Evolutionary conservation across 2,888 invertebrate species (phyloP).

Genomic region (Nymphalis c-album): DNA sequence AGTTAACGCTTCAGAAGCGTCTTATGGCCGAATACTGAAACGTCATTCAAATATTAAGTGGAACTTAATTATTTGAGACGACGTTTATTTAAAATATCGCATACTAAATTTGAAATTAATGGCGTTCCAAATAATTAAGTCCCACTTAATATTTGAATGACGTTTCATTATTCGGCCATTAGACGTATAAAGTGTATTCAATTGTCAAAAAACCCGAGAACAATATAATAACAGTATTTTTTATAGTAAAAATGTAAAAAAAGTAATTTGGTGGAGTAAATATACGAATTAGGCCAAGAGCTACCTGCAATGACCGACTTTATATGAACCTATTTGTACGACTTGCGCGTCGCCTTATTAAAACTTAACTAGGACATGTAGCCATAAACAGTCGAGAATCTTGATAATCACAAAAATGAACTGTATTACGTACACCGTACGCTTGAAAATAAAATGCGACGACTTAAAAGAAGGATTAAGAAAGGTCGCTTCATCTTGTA

Average conservation of each 20-base stretch:
- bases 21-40: no score
- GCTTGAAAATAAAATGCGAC: conserved; percentile 4
- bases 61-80: no score
- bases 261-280: conserved; percentile 8
- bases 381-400: conserved; percentile 24
- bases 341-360: conserved; percentile 43
- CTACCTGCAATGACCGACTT: conserved; percentile 42
- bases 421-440: background rate
- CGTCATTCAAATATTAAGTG: no score
- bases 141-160: no score
- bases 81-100: no score
- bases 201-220: no score
- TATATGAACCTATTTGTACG: conserved; percentile 43
- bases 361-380: conserved; percentile 42
- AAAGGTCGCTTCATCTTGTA: conserved; percentile 23
- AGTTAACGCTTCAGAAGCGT: no score
- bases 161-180: no score
- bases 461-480: conserved; percentile 16
- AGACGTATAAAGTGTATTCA: no score
- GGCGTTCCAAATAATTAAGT: no score
- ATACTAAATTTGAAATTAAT: no score
- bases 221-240: background rate
- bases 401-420: background rate
- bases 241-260: background rate
- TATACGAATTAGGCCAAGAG: conserved; percentile 34